phyloP scores from a whole-genome alignment of 2,797 vertebrate genomes.

The Cetoscarus ocellatus region DNA sequence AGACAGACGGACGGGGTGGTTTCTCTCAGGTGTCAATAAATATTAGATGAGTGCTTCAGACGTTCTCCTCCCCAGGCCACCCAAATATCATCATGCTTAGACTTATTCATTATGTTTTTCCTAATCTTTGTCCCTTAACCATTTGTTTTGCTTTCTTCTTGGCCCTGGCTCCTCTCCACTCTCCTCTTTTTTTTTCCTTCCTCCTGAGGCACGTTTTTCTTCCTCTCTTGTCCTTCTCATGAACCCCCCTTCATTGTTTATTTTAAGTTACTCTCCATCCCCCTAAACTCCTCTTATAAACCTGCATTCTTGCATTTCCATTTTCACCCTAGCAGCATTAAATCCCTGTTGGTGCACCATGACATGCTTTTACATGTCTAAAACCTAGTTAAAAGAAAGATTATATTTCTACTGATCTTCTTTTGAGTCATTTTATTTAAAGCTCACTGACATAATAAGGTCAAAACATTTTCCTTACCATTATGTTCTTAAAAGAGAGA shows the following conservation, averaged over 20 bases:
- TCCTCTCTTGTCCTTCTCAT: background rate
- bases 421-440: background rate
- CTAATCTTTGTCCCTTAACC: constrained; percentile 32
- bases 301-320: constrained; percentile 7
- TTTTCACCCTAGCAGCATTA: background rate
- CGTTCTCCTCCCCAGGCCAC: constrained; percentile 21
- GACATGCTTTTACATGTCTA: background rate
- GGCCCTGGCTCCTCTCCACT: background rate
- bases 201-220: constrained; percentile 1
- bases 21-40: constrained; percentile 56
- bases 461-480: background rate
- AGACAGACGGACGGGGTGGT: constrained; percentile 27
- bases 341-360: background rate
- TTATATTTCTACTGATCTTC: background rate
- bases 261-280: background rate
- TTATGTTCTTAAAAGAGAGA: too few species aligned
- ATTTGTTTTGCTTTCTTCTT: constrained; percentile 28
- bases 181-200: background rate
- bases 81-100: constrained; percentile 24
- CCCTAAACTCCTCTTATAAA: constrained; percentile 9
- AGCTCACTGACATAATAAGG: background rate
- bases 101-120: constrained; percentile 21
- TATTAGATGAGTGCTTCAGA: constrained; percentile 55
- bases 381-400: background rate
- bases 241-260: background rate